Conservation (phyloP, 2,888 invertebrate genomes). For the Chromoteleia sp. region DNA sequence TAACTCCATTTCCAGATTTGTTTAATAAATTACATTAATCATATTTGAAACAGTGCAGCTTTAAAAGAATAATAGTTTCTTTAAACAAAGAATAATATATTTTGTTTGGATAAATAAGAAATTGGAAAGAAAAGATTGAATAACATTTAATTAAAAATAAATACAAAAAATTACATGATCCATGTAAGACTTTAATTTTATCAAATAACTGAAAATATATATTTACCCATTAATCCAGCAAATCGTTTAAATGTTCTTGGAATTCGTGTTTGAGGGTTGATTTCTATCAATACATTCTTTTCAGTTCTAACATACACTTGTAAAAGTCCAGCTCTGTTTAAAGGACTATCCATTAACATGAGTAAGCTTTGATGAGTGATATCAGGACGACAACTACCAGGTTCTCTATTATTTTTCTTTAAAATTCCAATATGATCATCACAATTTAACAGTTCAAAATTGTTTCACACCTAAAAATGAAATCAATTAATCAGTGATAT, state of each 20-base stretch:
- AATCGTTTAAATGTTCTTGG: slow-evolving; percentile 98
- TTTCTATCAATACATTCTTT: slow-evolving; percentile 96
- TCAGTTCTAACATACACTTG: slow-evolving; percentile 97
- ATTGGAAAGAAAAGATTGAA: too few relatives aligned
- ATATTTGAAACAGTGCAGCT: too few relatives aligned
- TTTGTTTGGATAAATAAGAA: too few relatives aligned
- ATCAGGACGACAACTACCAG: slow-evolving; percentile 96
- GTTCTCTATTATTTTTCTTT: slow-evolving; percentile 94
- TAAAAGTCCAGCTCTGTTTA: slow-evolving; percentile 95
- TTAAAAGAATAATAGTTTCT: too few relatives aligned
- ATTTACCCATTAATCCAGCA: slow-evolving; percentile 96
- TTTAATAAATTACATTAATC: too few relatives aligned
- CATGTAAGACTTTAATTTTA: too few relatives aligned
- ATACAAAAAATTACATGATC: too few relatives aligned
- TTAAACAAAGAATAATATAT: too few relatives aligned
- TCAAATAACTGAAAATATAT: neutral
- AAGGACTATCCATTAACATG: slow-evolving; percentile 98
- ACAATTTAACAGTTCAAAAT: slow-evolving; percentile 96
- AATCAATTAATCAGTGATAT: too few relatives aligned
- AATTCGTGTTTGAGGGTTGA: slow-evolving; percentile 98
- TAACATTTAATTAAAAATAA: too few relatives aligned
- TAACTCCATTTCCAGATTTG: too few relatives aligned
- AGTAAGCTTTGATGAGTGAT: slow-evolving; percentile 98
- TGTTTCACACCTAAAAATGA: slow-evolving; percentile 90
- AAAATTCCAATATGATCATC: slow-evolving; percentile 95